These are phyloP conservation scores for Microcebus griseorufus DNA, from an alignment of 2,113 vertebrate genomes.

Conservation along the genomic window DNA sequence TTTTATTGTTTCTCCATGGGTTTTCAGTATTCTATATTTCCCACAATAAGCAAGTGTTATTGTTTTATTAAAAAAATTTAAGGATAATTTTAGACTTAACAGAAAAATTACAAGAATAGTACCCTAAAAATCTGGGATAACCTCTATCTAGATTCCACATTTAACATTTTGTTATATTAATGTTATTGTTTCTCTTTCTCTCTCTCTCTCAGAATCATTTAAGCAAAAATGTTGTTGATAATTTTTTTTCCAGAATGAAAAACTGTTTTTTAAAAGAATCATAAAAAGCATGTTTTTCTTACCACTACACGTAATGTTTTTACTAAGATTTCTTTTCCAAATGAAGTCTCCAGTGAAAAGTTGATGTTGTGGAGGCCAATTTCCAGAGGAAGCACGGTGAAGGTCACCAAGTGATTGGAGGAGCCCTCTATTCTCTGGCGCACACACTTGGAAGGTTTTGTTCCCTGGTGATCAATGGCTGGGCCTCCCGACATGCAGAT, in stretches of 20 bases:
- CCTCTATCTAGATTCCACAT: background rate
- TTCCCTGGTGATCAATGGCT: accelerated
- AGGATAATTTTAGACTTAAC: background rate
- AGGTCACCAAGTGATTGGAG: constrained; percentile 81
- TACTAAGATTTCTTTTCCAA: constrained; percentile 83
- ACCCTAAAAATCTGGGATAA: background rate
- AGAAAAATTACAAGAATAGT: background rate
- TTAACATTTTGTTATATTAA: background rate
- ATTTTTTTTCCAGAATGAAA: background rate
- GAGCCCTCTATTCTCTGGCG: constrained; percentile 49
- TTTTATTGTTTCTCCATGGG: constrained; percentile 1
- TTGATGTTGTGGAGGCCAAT: constrained; percentile 89
- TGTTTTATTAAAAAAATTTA: background rate
- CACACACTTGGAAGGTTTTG: background rate
- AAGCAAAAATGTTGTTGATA: background rate
- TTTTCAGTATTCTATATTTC: constrained; percentile 23
- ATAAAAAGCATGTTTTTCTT: constrained; percentile 67
- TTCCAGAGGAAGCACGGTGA: constrained; percentile 91
- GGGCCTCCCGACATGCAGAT: constrained; percentile 87
- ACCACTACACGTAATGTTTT: constrained; percentile 94
- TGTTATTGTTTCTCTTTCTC: background rate
- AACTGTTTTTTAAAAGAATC: background rate
- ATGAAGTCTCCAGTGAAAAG: constrained; percentile 85
- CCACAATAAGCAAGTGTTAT: background rate
- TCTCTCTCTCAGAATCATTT: background rate